phyloP scores from a whole-genome alignment of 2,113 vertebrate species.

The Oreochromis tanganicae region DNA sequence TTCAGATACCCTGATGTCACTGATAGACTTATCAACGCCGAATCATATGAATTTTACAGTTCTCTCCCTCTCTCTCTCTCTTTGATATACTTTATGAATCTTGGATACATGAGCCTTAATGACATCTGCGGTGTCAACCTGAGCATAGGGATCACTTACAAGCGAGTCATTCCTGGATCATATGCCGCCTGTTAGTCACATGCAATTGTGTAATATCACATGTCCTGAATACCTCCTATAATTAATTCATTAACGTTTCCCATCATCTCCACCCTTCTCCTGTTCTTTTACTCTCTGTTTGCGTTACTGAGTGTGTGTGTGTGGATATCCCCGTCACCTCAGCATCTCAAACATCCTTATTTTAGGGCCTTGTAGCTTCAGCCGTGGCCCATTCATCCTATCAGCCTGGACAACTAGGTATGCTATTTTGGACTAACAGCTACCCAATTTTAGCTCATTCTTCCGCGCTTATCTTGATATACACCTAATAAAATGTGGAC shows the following conservation, averaged over 20 bases:
- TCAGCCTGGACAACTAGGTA: neutral
- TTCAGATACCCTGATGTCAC: neutral
- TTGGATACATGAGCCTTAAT: neutral
- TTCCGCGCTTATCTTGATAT: neutral
- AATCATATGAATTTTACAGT: neutral
- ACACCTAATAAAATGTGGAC: neutral
- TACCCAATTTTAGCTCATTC: neutral
- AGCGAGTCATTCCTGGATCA: neutral
- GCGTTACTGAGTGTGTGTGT: neutral
- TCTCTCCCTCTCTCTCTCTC: neutral
- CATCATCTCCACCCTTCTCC: neutral
- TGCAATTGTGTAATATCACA: constrained; percentile 7
- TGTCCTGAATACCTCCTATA: constrained; percentile 1
- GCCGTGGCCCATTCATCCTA: neutral
- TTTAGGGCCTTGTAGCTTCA: neutral
- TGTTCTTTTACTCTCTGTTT: neutral
- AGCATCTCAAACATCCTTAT: neutral
- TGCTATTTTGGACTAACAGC: neutral
- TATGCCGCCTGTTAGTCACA: constrained; percentile 16
- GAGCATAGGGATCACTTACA: neutral
- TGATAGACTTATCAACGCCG: neutral
- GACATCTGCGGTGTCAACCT: neutral
- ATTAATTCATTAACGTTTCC: constrained; percentile 33
- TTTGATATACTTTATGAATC: neutral
- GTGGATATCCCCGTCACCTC: neutral